These are phyloP conservation scores for Myrmophylax atrothorax DNA, from an alignment of 2,113 vertebrate species.

Conservation along the genomic window DNA sequence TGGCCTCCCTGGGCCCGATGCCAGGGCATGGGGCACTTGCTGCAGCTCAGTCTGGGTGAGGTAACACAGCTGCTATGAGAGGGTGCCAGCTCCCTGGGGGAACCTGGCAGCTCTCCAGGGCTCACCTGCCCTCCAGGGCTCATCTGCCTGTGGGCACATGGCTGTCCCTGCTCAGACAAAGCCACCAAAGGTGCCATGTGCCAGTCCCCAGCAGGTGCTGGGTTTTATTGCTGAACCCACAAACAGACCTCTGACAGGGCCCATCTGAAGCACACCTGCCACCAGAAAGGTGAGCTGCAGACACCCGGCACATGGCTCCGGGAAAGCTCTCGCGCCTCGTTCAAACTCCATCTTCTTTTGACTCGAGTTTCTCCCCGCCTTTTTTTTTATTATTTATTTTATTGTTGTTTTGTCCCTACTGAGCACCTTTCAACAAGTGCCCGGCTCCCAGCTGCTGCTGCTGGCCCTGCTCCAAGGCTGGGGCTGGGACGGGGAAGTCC, in stretches of 20 bases:
- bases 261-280: slow-evolving; percentile 72
- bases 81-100: background rate
- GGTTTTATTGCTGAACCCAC: slow-evolving; percentile 56
- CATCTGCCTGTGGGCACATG: background rate
- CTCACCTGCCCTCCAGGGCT: background rate
- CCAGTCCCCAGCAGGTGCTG: slow-evolving; percentile 72
- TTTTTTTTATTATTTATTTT: background rate
- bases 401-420: slow-evolving; percentile 65
- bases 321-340: slow-evolving; percentile 45
- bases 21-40: accelerated
- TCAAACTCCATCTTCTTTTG: slow-evolving; percentile 53
- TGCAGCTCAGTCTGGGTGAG: background rate
- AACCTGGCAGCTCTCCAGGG: accelerated
- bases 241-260: slow-evolving; percentile 24
- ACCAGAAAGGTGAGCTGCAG: slow-evolving; percentile 73
- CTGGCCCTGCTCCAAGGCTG: slow-evolving; percentile 76
- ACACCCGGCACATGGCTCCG: slow-evolving; percentile 60
- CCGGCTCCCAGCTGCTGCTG: slow-evolving; percentile 80
- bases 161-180: slow-evolving; percentile 28
- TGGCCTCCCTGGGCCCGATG: accelerated
- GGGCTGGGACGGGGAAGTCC: slow-evolving; percentile 72
- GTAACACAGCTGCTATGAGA: background rate
- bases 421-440: slow-evolving; percentile 78
- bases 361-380: slow-evolving; percentile 15
- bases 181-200: slow-evolving; percentile 45